A percentile compares a stretch with the other conserved stretches of the same genome.
phyloP scores from a whole-genome alignment of 2,113 vertebrate species.

The Talpa occidentalis region DNA sequence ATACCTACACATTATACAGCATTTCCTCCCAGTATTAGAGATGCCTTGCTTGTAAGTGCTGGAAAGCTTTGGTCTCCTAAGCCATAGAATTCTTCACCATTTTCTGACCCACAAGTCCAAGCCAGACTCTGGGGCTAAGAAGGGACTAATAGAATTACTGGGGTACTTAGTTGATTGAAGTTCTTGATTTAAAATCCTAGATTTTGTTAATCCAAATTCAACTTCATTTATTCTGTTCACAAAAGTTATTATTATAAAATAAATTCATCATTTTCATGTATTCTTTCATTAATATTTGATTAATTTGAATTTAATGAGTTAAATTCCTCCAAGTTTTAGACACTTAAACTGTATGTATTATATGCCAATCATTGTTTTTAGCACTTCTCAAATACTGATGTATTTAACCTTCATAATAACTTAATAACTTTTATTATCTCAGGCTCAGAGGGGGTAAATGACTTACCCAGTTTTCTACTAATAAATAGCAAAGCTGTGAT shows the following conservation, averaged over 20 bases:
- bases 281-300: not conserved
- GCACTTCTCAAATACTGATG: not conserved
- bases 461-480: not conserved
- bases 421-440: not conserved
- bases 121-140: not conserved
- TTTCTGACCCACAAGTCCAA: not conserved
- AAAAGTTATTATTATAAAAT: not conserved
- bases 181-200: conserved; percentile 10
- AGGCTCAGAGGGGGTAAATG: not conserved
- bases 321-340: not conserved
- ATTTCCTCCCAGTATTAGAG: not conserved
- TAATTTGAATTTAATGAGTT: not conserved
- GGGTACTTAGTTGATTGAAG: not conserved
- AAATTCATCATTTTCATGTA: not conserved
- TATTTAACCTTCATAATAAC: not conserved
- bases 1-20: not conserved
- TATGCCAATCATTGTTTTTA: not conserved
- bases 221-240: conserved; percentile 33
- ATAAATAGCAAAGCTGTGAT: not conserved
- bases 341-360: not conserved
- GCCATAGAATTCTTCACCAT: not conserved
- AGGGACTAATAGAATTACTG: not conserved
- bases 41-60: not conserved
- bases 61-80: not conserved
- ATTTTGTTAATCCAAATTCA: not conserved